Base-by-base conservation (phyloP, 2,113 vertebrate genomes). In the Actinemys pallida region DNA sequence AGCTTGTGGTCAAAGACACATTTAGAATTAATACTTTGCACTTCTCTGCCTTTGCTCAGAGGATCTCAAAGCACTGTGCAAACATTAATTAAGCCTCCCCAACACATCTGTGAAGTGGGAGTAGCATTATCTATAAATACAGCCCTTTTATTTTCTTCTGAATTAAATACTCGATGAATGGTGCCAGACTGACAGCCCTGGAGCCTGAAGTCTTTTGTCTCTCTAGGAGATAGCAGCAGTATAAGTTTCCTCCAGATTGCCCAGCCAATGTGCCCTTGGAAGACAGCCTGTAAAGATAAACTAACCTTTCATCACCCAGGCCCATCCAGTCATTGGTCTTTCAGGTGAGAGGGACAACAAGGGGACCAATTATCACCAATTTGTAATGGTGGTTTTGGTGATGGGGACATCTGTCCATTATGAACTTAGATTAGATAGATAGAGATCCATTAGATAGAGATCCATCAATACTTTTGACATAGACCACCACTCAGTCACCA, bases 1-100 rank as follows among this genome's bases (percentile, higher is more conserved):
- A 96, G 69, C 84, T 92, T 95, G 47, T 85, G 94, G 94, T 93
- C 95, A 95, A 94, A 96, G 92, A 93, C 16, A 50, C 53, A 88
- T 76, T 96, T 97, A 94, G 95, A 96, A 97, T 94, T 96, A 96
- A 95, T 95, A 92, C 96, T 95, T 97, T 95, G 95, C 65, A 92
- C 91, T 97, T 98, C 83, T 89, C 14, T 91, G 96, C 93, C 94
- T 97, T 97, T 97, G 96, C 95, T 97, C 95, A 96, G 92, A 88
- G 84, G 96, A 87, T 96, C 93, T 96, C 90, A 81, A 80, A 45
- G 84, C 45, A 96, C 88, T 96, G 79, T 94, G 91, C 69, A 90
- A 96, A 95, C 42, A 79, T 69, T 39, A 81, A 8, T 95, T 95
- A 96, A 95, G 92, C 47, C 53, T 94, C 95, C 39, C 89, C 90